Conservation (phyloP, 2,113 vertebrate genomes). For the Cricetomys ansorgei region DNA sequence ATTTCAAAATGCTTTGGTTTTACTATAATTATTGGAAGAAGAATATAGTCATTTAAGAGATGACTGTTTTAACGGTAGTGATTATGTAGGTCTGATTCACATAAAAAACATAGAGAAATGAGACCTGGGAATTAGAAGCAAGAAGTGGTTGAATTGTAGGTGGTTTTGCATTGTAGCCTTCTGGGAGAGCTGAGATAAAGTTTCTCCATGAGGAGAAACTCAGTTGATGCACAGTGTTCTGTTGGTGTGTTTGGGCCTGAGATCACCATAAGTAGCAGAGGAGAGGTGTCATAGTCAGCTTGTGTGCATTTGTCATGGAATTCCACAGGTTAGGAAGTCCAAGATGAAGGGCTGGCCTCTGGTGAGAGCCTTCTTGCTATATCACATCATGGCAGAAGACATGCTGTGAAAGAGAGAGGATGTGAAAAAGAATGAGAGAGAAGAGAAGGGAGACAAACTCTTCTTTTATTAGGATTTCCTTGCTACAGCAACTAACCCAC, state of each 20-base stretch:
- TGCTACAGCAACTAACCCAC: not conserved
- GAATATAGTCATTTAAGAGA: not conserved
- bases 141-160: not conserved
- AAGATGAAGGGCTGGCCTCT: not conserved
- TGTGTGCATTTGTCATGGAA: not conserved
- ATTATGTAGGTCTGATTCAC: not conserved
- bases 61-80: not conserved
- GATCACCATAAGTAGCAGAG: not conserved
- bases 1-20: constrained; percentile 6
- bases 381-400: not conserved
- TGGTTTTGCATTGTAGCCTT: not conserved
- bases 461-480: not conserved
- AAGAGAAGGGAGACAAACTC: not conserved
- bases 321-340: not conserved
- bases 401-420: not conserved
- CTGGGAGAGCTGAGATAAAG: not conserved
- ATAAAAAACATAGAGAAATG: not conserved
- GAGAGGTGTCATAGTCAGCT: not conserved
- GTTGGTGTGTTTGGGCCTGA: not conserved
- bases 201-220: not conserved
- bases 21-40: not conserved
- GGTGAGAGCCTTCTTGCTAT: not conserved
- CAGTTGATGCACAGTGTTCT: not conserved
- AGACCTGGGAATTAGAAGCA: not conserved
- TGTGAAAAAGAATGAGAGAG: not conserved